Conservation (phyloP, 2,113 vertebrate genomes). For the Cheirogaleus medius region DNA sequence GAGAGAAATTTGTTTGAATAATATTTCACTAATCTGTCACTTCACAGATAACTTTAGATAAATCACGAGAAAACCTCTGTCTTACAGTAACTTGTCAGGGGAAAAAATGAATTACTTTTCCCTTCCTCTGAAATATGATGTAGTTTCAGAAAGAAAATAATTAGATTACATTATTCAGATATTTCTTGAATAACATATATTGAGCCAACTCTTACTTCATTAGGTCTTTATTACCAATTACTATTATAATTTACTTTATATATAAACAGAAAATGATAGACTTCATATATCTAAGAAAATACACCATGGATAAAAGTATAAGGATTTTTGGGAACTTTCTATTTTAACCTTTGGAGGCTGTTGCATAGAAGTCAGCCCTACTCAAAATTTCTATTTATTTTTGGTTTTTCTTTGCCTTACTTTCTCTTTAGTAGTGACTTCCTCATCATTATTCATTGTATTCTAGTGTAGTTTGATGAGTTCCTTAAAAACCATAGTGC, state of each 20-base stretch:
- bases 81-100: background rate
- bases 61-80: background rate
- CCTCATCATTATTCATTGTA: background rate
- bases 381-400: background rate
- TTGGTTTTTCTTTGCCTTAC: background rate
- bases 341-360: background rate
- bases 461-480: background rate
- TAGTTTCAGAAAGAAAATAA: background rate
- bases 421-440: background rate
- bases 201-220: background rate
- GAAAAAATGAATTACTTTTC: background rate
- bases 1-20: background rate
- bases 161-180: background rate
- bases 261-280: background rate
- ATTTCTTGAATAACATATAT: background rate
- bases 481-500: background rate
- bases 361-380: background rate
- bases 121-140: background rate
- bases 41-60: background rate
- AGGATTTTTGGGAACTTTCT: background rate
- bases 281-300: background rate
- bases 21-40: background rate
- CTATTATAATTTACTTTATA: background rate
- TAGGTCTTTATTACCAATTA: background rate
- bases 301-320: background rate